A percentile compares a stretch with the other conserved stretches of the same genome.
These are phyloP conservation scores for Oncorhynchus kisutch DNA, from an alignment of 2,113 vertebrate species.

Conservation along the genomic window DNA sequence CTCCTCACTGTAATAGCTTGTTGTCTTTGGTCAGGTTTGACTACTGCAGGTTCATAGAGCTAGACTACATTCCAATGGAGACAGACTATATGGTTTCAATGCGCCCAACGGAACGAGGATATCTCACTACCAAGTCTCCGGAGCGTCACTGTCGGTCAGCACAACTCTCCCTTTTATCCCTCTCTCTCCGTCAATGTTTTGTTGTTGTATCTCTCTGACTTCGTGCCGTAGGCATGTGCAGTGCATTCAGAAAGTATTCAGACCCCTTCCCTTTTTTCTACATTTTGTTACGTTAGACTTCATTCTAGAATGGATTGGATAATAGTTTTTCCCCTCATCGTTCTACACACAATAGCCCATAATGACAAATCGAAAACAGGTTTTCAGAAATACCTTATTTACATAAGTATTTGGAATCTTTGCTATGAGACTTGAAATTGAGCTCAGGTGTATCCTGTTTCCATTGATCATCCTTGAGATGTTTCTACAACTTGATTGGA, in stretches of 20 bases:
- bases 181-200: conserved; percentile 47
- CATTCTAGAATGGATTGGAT: too few relatives aligned
- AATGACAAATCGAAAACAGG: too few relatives aligned
- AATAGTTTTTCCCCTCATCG: too few relatives aligned
- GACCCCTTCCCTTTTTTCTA: too few relatives aligned
- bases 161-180: conserved; percentile 61
- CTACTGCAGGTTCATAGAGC: conserved; percentile 81
- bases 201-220: neutral
- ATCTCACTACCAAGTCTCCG: conserved; percentile 55
- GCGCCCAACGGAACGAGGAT: conserved; percentile 74
- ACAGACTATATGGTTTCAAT: conserved; percentile 78
- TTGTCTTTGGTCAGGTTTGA: conserved; percentile 77
- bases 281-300: too few relatives aligned
- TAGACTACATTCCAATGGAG: conserved; percentile 82
- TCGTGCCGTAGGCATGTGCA: conserved; percentile 39
- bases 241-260: neutral
- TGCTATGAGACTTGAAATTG: too few relatives aligned
- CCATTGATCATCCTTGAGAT: too few relatives aligned
- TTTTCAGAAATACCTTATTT: too few relatives aligned
- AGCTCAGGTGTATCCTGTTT: too few relatives aligned
- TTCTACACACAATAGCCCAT: too few relatives aligned
- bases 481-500: too few relatives aligned
- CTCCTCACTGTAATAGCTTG: conserved; percentile 47
- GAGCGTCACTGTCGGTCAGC: conserved; percentile 69
- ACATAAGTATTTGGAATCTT: too few relatives aligned